Conservation (phyloP, 2,797 vertebrate genomes). For the Salarias fasciatus region DNA sequence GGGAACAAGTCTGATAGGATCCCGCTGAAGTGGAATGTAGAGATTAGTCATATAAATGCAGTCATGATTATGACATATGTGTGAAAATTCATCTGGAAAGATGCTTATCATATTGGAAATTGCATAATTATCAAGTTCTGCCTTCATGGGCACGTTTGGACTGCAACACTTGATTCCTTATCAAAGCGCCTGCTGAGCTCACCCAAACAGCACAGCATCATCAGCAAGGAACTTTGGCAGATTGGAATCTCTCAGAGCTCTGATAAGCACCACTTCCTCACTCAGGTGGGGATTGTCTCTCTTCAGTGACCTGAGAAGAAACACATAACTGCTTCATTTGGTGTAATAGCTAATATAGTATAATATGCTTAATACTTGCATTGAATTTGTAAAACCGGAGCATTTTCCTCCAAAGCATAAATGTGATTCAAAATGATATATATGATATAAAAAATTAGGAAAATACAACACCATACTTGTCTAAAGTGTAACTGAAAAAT, state of each 20-base stretch:
- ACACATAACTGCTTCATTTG: conserved; percentile 1
- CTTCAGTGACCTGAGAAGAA: conserved; percentile 83
- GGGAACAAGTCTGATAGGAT: conserved; percentile 92
- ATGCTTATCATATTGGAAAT: background rate
- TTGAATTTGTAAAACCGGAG: too few relatives aligned
- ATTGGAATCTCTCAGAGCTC: conserved; percentile 88
- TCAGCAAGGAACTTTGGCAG: conserved; percentile 89
- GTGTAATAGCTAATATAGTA: too few relatives aligned
- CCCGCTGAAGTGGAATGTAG: conserved; percentile 73
- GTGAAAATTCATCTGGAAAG: background rate
- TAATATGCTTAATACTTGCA: too few relatives aligned
- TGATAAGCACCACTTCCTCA: conserved; percentile 89
- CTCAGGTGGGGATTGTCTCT: conserved; percentile 86
- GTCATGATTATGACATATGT: background rate
- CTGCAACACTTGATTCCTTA: background rate
- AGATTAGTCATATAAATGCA: conserved; percentile 22
- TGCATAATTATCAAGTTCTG: background rate
- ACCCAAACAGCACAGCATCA: conserved; percentile 87
- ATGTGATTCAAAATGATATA: background rate
- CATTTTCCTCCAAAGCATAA: background rate
- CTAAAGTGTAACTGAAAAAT: background rate
- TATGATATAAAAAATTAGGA: background rate
- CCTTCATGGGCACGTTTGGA: too few relatives aligned
- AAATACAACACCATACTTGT: background rate
- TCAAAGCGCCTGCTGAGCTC: conserved; percentile 8